Evolutionary conservation across 2,113 vertebrate genomes (phyloP).

Genomic region (Arothron firmamentum): DNA sequence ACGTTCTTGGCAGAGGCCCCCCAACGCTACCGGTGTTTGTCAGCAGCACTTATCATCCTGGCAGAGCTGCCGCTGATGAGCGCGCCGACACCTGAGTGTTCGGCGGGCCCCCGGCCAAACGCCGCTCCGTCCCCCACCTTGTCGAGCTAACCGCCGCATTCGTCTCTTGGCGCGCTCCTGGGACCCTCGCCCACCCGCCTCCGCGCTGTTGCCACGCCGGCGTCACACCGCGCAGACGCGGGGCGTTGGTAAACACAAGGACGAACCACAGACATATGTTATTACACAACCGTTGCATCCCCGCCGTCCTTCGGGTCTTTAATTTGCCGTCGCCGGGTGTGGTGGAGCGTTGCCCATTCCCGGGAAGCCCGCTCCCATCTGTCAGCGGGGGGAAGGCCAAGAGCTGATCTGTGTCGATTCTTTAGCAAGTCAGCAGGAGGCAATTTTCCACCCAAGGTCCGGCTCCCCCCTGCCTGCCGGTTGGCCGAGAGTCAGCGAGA

Average conservation of each 20-base stretch:
- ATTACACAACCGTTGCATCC: constrained; percentile 23
- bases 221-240: constrained; percentile 17
- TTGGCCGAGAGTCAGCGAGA: constrained; percentile 12
- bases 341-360: constrained; percentile 39
- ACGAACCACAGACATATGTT: constrained; percentile 34
- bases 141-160: constrained; percentile 49
- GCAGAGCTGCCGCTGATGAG: constrained; percentile 35
- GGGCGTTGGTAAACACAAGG: constrained; percentile 26
- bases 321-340: constrained; percentile 45
- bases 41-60: constrained; percentile 39
- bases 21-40: constrained; percentile 24
- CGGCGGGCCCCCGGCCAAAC: constrained; percentile 53
- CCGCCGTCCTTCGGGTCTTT: constrained; percentile 42
- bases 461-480: constrained; percentile 3
- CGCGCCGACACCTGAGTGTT: constrained; percentile 49
- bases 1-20: constrained; percentile 22
- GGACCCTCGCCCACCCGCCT: constrained; percentile 21
- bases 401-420: constrained; percentile 51
- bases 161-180: constrained; percentile 34
- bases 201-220: constrained; percentile 22
- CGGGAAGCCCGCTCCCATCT: constrained; percentile 48
- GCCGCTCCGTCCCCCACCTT: constrained; percentile 62
- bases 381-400: constrained; percentile 38
- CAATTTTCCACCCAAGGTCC: constrained; percentile 38
- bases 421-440: constrained; percentile 43